Evolutionary conservation across 2,113 vertebrate species (phyloP).

Genomic region (Rhinopomastus cyanomelas): DNA sequence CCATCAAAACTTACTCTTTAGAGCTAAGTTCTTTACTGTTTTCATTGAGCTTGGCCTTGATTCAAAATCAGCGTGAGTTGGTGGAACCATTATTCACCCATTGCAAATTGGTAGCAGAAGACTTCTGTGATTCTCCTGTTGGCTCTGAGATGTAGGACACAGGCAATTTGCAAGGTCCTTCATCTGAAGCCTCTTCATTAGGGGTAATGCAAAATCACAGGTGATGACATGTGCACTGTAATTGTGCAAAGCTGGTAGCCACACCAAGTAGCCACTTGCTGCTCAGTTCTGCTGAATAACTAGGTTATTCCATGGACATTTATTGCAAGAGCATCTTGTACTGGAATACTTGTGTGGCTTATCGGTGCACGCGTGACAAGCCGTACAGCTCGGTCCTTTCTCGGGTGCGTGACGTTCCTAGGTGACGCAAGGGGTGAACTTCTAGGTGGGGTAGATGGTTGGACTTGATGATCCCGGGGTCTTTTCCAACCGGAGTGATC

Average conservation of each 20-base stretch:
- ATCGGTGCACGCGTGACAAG: neutral
- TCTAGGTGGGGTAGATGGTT: no score
- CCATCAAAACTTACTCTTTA: neutral
- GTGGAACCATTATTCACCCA: neutral
- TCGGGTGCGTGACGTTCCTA: neutral
- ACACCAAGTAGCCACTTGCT: constrained; percentile 42
- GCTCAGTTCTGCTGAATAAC: constrained; percentile 15
- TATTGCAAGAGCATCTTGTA: neutral
- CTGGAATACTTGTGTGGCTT: neutral
- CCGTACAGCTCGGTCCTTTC: neutral
- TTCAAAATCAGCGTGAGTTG: neutral
- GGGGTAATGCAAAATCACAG: constrained; percentile 41
- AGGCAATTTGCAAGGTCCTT: constrained; percentile 29
- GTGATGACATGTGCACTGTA: constrained; percentile 54
- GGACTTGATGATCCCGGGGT: no score
- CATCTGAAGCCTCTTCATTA: constrained; percentile 45
- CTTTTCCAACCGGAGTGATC: no score
- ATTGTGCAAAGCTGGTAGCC: constrained; percentile 19
- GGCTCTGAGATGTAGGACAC: constrained; percentile 5
- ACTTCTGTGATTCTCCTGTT: constrained; percentile 23
- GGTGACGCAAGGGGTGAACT: neutral
- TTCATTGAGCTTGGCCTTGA: neutral
- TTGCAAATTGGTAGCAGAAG: neutral
- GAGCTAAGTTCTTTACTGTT: neutral
- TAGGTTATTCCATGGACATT: neutral